phyloP scores from a whole-genome alignment of 2,113 vertebrate species.

The Telmatochromis brachygnathus region DNA sequence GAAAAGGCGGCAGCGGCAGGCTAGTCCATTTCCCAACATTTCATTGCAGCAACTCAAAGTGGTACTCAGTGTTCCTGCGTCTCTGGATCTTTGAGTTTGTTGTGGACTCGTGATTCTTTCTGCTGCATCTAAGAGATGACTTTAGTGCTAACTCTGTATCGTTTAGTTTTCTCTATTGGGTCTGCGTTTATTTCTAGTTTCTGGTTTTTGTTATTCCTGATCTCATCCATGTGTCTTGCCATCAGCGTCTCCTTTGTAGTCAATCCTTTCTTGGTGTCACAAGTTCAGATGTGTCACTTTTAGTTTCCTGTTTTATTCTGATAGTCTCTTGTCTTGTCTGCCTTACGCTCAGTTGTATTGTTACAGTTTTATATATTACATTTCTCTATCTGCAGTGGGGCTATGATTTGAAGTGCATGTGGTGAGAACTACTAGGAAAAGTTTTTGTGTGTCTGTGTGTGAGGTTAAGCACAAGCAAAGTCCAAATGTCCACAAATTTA shows the following conservation, averaged over 20 bases:
- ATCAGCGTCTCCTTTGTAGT: not conserved
- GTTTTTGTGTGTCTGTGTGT: not conserved
- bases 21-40: not conserved
- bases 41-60: not conserved
- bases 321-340: not conserved
- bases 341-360: not conserved
- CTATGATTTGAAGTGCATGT: not conserved
- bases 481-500: not conserved
- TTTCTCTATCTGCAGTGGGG: not conserved
- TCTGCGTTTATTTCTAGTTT: not conserved
- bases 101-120: not conserved
- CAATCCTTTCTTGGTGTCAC: not conserved
- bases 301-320: not conserved
- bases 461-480: fast-evolving
- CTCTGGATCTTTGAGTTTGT: not conserved
- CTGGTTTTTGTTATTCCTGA: not conserved
- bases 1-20: not conserved
- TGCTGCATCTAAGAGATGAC: not conserved
- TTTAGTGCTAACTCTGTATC: fast-evolving
- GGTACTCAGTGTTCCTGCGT: not conserved
- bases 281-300: not conserved
- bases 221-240: not conserved
- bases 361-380: not conserved
- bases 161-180: not conserved
- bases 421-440: not conserved